Percentiles rank a stretch among this genome's conserved stretches.
phyloP scores from a whole-genome alignment of 2,113 vertebrate genomes.

The Datnioides undecimradiatus region DNA sequence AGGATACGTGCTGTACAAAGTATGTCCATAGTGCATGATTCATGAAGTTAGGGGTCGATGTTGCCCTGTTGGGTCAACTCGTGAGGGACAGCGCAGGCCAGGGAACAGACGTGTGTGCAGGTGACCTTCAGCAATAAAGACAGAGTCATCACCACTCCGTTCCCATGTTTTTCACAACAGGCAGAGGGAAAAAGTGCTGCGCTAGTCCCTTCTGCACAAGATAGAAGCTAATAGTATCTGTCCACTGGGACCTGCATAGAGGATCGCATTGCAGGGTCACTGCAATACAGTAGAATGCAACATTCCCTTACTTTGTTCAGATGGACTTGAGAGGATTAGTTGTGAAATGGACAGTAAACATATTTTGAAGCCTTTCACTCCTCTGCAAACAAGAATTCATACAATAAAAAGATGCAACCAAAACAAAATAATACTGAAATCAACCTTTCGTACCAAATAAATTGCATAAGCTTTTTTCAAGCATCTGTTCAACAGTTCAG shows the following conservation, averaged over 20 bases:
- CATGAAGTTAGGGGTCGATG: constrained; percentile 75
- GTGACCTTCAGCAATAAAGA: constrained; percentile 79
- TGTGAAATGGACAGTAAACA: not conserved
- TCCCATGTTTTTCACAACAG: constrained; percentile 69
- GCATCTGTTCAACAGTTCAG: constrained; percentile 56
- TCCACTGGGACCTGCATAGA: constrained; percentile 67
- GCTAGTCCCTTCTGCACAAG: constrained; percentile 64
- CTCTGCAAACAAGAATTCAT: not conserved
- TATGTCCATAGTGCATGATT: constrained; percentile 67
- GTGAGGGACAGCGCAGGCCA: constrained; percentile 59
- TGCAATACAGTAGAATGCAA: constrained; percentile 73
- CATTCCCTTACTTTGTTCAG: constrained; percentile 46
- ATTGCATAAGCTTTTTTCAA: not conserved
- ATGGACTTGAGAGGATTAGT: constrained; percentile 16
- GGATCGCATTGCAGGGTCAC: constrained; percentile 79
- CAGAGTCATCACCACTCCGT: constrained; percentile 69
- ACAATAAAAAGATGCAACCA: not conserved
- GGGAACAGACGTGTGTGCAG: constrained; percentile 66
- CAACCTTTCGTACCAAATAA: constrained; percentile 6
- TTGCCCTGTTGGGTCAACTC: constrained; percentile 70
- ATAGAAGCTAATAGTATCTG: constrained; percentile 64
- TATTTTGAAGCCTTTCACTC: constrained; percentile 5
- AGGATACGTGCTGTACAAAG: constrained; percentile 22
- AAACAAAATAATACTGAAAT: not conserved
- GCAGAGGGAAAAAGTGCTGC: constrained; percentile 73